Conservation (phyloP, 2,797 vertebrate genomes). For the Channallabes apus region DNA sequence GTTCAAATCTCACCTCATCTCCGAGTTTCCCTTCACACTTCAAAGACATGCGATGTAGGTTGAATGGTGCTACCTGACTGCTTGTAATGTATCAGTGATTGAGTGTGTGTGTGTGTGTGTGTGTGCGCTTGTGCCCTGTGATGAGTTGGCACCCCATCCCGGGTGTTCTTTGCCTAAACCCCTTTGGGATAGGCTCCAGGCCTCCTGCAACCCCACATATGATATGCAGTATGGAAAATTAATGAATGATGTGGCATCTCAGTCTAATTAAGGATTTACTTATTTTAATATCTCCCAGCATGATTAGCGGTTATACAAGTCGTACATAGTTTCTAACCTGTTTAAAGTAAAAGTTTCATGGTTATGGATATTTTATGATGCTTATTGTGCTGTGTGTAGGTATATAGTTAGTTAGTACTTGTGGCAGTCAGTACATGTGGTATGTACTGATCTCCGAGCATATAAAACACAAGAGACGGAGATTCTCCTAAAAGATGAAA, state of each 20-base stretch:
- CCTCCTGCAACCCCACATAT: too few species aligned
- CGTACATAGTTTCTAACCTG: neutral
- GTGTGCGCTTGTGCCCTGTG: too few species aligned
- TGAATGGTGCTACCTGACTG: too few species aligned
- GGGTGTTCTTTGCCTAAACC: too few species aligned
- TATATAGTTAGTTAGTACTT: neutral
- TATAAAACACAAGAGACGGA: neutral
- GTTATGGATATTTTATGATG: neutral
- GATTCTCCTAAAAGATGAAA: neutral
- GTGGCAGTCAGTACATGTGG: neutral
- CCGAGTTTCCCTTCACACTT: too few species aligned
- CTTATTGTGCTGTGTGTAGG: neutral
- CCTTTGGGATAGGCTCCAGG: too few species aligned
- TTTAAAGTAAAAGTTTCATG: neutral
- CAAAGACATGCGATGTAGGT: too few species aligned
- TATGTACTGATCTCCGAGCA: neutral
- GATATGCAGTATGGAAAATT: too few species aligned
- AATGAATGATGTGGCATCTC: neutral
- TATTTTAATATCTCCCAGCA: neutral
- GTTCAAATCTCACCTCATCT: too few species aligned
- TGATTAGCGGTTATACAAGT: neutral
- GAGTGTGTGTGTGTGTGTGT: too few species aligned
- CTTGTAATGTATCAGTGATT: too few species aligned
- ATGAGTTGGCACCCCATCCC: too few species aligned
- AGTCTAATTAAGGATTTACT: neutral